A percentile compares a stretch with the other conserved stretches of the same genome.
These are phyloP conservation scores for Heterotis niloticus DNA, from an alignment of 2,113 vertebrate genomes.

Conservation along the genomic window DNA sequence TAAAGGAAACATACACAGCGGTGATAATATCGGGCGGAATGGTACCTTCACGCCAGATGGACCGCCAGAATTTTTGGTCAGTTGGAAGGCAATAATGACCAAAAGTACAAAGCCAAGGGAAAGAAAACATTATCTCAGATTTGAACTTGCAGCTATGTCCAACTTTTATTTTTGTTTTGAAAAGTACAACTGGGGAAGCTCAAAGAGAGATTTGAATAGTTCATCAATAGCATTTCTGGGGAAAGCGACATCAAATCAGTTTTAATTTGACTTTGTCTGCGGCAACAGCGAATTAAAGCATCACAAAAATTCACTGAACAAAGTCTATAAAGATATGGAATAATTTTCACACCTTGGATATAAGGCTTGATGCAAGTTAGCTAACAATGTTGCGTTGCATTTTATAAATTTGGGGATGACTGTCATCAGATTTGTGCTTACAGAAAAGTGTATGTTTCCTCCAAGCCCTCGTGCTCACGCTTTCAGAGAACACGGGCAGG, in stretches of 20 bases:
- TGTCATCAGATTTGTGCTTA: not conserved
- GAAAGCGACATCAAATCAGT: not conserved
- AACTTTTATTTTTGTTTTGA: conserved; percentile 6
- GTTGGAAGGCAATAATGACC: not conserved
- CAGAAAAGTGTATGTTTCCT: not conserved
- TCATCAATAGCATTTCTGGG: not conserved
- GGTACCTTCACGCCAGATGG: not conserved
- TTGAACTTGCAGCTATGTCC: not conserved
- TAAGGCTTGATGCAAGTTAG: not conserved
- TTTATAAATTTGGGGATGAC: not conserved
- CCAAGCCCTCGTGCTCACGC: not conserved
- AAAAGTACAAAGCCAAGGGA: not conserved
- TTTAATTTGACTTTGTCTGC: not conserved
- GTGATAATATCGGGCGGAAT: not conserved
- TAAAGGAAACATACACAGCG: conserved; percentile 57
- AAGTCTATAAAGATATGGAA: not conserved
- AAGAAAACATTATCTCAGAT: not conserved
- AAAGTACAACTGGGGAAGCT: not conserved
- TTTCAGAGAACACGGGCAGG: not conserved
- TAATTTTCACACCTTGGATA: not conserved
- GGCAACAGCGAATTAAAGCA: not conserved
- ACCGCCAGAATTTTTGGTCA: not conserved
- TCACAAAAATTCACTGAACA: not conserved
- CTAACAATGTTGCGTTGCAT: not conserved
- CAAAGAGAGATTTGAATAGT: not conserved